Base-by-base conservation (phyloP, 2,113 vertebrate genomes). In the Pelecanus crispus region DNA sequence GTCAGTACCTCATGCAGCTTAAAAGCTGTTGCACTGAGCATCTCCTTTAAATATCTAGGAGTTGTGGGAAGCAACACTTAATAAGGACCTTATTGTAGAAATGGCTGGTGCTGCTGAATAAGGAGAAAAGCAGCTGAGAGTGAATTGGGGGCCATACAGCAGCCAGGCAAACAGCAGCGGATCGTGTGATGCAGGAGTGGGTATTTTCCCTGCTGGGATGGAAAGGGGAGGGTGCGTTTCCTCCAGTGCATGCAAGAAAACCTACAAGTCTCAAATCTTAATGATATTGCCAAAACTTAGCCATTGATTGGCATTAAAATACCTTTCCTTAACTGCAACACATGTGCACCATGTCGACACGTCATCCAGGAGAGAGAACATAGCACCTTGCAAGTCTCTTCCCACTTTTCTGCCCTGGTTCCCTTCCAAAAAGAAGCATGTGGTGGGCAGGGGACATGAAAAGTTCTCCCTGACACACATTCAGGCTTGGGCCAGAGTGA, bases 371-470 rank as follows among this genome's bases (percentile, higher is more conserved):
- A 71, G 80, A 55, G 10, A 15, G 3, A 38, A 34, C 17, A 31
- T 4, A 12, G 13, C 25, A 68, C 32, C 22, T 45, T 50, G 28
- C 11, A 40, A 32, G 12, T 28, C 58, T 77, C 8, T 25, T 42
- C 3, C 3, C 9, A 11, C 9, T 65, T 42, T 63, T 77, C 81
- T 67, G 8, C 17, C 9, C 26, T 16, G 21, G 11, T 34, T 86
- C 29, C 32, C 11, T 81, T 67, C 40, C 25, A 34, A 40, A 66
- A 42, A 25, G 66, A 36, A 32, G 13, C 0, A 0, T 20, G 20
- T 0, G 0, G 18, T 38, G 59, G 11, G 17, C 34, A 29, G 6
- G 4, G 25, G 7, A 6, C 5, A 45, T 4, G 29, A 38, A 72
- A 20, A 45, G 10, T 10, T 63, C 49, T 70, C 29, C 29, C 14